Evolutionary conservation across 2,113 vertebrate species (phyloP).

Genomic region (Microcebus lehilahytsara): DNA sequence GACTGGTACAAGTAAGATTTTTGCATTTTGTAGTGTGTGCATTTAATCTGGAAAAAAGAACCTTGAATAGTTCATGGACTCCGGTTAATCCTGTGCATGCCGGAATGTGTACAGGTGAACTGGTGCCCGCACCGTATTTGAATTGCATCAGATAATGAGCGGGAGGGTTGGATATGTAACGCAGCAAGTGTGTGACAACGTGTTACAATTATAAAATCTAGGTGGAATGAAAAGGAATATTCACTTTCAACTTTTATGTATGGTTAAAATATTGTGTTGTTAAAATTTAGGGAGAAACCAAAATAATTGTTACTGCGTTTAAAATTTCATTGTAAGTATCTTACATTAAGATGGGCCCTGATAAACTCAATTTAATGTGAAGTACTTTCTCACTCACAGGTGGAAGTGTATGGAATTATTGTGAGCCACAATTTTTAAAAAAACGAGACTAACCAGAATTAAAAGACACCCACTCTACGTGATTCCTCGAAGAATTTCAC

Average conservation of each 20-base stretch:
- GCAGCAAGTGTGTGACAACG: rapidly evolving
- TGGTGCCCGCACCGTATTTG: rapidly evolving
- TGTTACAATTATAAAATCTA: rapidly evolving
- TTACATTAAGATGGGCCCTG: rapidly evolving
- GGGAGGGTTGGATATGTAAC: rapidly evolving
- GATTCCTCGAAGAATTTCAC: not conserved
- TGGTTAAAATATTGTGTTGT: not conserved
- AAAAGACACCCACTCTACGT: rapidly evolving
- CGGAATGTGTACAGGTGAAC: rapidly evolving
- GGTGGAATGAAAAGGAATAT: rapidly evolving
- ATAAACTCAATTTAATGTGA: not conserved
- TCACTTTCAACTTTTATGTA: not conserved
- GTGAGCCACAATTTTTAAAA: not conserved
- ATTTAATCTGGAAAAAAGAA: not conserved
- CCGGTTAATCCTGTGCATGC: not conserved
- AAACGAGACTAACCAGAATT: not conserved
- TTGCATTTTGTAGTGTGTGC: not conserved
- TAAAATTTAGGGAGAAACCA: not conserved
- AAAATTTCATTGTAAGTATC: not conserved
- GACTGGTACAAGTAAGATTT: not conserved
- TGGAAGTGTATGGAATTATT: rapidly evolving
- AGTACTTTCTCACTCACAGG: not conserved
- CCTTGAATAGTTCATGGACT: not conserved
- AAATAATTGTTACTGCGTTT: not conserved
- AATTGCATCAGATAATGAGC: not conserved